phyloP scores from a whole-genome alignment of 1,140 invertebrate species.

The Protaetia brevitarsis region DNA sequence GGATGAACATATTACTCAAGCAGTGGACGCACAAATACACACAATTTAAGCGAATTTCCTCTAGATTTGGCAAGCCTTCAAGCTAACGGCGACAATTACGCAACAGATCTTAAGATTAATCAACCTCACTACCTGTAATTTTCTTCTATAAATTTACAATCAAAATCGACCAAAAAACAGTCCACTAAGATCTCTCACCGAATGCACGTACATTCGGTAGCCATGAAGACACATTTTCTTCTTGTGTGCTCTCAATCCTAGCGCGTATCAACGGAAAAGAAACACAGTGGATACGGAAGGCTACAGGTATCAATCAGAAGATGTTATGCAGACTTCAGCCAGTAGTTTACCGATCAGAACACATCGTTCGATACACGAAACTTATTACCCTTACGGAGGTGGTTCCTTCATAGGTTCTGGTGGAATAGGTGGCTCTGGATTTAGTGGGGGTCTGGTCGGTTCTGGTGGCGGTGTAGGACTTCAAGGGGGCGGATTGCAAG shows the following conservation, averaged over 20 bases:
- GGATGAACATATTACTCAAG: background rate
- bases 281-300: constrained; percentile 29
- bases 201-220: constrained; percentile 1
- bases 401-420: constrained; percentile 37
- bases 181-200: constrained; percentile 24
- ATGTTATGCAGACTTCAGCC: constrained; percentile 43
- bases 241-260: background rate
- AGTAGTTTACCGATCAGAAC: constrained; percentile 38
- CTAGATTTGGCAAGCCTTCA: background rate
- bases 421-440: constrained; percentile 33
- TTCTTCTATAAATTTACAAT: background rate
- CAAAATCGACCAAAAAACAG: background rate
- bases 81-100: constrained; percentile 9
- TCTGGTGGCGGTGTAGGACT: constrained; percentile 35
- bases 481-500: constrained; percentile 1
- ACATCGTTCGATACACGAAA: constrained; percentile 45
- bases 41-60: background rate
- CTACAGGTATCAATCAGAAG: constrained; percentile 43
- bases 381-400: constrained; percentile 34
- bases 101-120: background rate
- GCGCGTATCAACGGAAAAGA: constrained; percentile 1
- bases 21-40: background rate
- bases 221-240: constrained; percentile 25
- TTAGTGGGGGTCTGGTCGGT: constrained; percentile 37
- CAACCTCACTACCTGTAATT: constrained; percentile 2